phyloP scores from a whole-genome alignment of 2,888 invertebrate species.

The Papilio demoleus region DNA sequence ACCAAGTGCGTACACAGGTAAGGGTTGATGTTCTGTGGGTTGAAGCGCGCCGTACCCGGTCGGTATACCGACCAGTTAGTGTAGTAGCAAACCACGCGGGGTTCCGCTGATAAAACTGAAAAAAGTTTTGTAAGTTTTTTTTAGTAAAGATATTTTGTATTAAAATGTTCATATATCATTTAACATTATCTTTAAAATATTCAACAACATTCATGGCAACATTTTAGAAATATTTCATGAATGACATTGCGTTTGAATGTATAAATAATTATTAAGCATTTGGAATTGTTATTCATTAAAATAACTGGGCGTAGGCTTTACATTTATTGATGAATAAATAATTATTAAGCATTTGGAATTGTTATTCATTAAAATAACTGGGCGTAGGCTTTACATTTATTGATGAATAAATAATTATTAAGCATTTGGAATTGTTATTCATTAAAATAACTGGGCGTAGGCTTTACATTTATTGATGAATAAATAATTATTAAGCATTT shows the following conservation, averaged over 20 bases:
- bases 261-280: neutral
- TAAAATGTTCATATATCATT: neutral
- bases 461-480: neutral
- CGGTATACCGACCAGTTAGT: constrained; percentile 97
- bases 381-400: constrained; percentile 1
- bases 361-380: constrained; percentile 8
- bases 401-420: neutral
- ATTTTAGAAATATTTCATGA: neutral
- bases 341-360: neutral
- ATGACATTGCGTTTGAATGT: neutral
- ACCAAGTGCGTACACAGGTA: constrained; percentile 96
- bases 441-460: constrained; percentile 13
- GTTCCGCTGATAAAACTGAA: constrained; percentile 78
- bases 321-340: neutral
- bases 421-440: neutral
- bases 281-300: constrained; percentile 3
- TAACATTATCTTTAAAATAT: neutral
- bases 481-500: neutral
- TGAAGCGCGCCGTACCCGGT: constrained; percentile 95
- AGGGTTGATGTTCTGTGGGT: constrained; percentile 97
- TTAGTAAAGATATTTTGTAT: constrained; percentile 39
- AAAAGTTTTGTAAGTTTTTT: neutral
- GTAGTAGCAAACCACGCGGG: constrained; percentile 95
- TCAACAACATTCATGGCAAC: neutral
- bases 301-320: constrained; percentile 7